Evolutionary conservation across 2,797 vertebrate species (phyloP).

Genomic region (Brachyrhaphis roseni): DNA sequence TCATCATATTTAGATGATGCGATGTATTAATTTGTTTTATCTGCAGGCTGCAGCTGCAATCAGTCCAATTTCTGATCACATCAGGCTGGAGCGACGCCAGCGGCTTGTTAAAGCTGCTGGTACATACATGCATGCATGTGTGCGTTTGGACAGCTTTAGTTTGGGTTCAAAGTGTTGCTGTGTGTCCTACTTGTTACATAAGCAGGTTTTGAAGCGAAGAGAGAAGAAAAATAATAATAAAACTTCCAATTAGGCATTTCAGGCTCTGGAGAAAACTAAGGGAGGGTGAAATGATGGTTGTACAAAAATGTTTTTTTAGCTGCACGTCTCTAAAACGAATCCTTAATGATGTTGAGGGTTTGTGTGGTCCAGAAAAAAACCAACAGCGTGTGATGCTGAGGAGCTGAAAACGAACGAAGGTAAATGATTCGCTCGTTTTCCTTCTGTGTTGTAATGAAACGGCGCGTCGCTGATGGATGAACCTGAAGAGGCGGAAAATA

Average conservation of each 20-base stretch:
- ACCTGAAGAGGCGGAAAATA: neutral
- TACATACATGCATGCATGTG: neutral
- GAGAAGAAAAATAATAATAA: neutral
- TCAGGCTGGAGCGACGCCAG: conserved; percentile 10
- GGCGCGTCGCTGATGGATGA: neutral
- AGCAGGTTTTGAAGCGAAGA: conserved; percentile 9
- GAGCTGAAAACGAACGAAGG: neutral
- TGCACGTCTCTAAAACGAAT: neutral
- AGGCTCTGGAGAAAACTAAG: neutral
- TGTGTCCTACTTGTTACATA: conserved; percentile 59
- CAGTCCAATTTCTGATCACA: conserved; percentile 7
- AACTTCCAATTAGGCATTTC: neutral
- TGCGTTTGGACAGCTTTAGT: conserved; percentile 24
- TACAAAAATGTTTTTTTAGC: neutral
- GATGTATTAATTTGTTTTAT: neutral
- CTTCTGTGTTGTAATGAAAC: neutral
- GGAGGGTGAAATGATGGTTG: neutral
- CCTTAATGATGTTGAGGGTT: neutral
- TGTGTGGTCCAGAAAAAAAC: neutral
- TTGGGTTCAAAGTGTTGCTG: conserved; percentile 39
- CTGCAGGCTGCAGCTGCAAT: neutral
- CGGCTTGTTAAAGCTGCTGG: conserved; percentile 6
- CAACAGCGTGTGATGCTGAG: neutral
- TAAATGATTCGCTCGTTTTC: neutral
- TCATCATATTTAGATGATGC: neutral